Base-by-base conservation (phyloP, 2,888 invertebrate genomes). In the Helicoverpa assulta region DNA sequence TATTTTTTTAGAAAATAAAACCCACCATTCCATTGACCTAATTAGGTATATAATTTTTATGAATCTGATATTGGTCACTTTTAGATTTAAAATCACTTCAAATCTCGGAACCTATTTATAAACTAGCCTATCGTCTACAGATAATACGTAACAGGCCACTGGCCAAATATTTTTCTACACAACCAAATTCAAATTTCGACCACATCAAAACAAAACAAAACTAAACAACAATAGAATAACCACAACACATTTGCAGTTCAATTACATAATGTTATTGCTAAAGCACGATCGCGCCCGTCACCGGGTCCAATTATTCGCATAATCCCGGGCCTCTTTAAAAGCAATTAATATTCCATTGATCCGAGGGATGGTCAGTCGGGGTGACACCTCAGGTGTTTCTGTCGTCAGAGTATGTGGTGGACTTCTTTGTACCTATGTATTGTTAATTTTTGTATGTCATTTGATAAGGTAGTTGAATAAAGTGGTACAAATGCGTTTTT, bases 301-400 rank as follows among this genome's bases (percentile, higher is more conserved):
- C 82, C 87, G 83, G 76, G 83, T 85, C 89, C 92, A 93, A 93
- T 94, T 91, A 92, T 90, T 89, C 91, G 80, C 83, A 90, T 92
- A 93, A 94, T 93, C 93, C 92, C 73, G 76, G 83, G 83, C 86
- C 91, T 90, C 90, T 92, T 93, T 91, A 92, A 92, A 93, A 91
- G 85, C 93, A 93, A 93, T 93, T 92, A 93, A 92, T 92, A 92
- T 91, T 92, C 91, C 89, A 92, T 92, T 90, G 92, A 89, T 90
- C 88, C 76, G 60, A 72, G 78, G 82, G 73, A 65, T 78, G 81
- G 82, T 70, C 82, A 81, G 67, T 73, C 64, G 16, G 37, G 59
- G 62, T 73, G 76, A 80, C 85, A 77, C 81, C 83, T 81, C 74
- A 78, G 77, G 65, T 80, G 80, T 66, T 56, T 26, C 43, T 64